These are phyloP conservation scores for Aeoliscus strigatus DNA, from an alignment of 2,797 vertebrate genomes.

Conservation along the genomic window DNA sequence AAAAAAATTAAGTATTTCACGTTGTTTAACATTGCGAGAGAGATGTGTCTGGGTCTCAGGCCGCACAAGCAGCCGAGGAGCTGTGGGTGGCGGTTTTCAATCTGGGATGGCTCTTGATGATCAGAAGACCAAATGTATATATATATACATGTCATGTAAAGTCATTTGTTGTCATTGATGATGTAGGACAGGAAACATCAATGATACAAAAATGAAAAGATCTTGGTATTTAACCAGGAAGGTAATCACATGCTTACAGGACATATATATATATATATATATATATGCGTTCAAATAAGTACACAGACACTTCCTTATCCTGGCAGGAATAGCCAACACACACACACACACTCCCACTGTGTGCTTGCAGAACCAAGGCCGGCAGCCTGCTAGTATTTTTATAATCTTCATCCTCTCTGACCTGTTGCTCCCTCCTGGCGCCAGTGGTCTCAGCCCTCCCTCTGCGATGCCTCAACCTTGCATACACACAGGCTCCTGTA, in stretches of 20 bases:
- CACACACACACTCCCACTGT: slow-evolving; percentile 47
- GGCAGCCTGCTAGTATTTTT: slow-evolving; percentile 81
- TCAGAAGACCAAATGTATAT: too few relatives aligned
- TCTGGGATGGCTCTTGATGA: too few relatives aligned
- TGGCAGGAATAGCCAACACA: slow-evolving; percentile 29
- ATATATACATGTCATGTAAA: too few relatives aligned
- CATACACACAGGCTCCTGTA: slow-evolving; percentile 25
- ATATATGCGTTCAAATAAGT: slow-evolving; percentile 13
- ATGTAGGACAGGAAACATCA: too few relatives aligned
- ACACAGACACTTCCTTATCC: slow-evolving; percentile 40
- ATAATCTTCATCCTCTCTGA: slow-evolving; percentile 82
- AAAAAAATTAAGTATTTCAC: too few relatives aligned
- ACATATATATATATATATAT: slow-evolving; percentile 37
- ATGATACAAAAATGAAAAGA: slow-evolving; percentile 19
- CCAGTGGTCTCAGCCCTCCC: slow-evolving; percentile 75
- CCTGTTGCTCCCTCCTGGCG: slow-evolving; percentile 80
- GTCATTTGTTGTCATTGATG: slow-evolving; percentile 1
- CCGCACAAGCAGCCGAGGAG: too few relatives aligned
- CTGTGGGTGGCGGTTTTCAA: too few relatives aligned
- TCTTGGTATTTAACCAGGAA: slow-evolving; percentile 35
- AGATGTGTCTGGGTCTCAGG: too few relatives aligned
- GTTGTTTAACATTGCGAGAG: too few relatives aligned
- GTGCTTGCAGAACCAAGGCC: slow-evolving; percentile 64
- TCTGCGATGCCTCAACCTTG: slow-evolving; percentile 46
- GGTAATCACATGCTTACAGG: slow-evolving; percentile 43